phyloP scores from a whole-genome alignment of 2,888 invertebrate genomes.

The Strigamia transsilvanica region DNA sequence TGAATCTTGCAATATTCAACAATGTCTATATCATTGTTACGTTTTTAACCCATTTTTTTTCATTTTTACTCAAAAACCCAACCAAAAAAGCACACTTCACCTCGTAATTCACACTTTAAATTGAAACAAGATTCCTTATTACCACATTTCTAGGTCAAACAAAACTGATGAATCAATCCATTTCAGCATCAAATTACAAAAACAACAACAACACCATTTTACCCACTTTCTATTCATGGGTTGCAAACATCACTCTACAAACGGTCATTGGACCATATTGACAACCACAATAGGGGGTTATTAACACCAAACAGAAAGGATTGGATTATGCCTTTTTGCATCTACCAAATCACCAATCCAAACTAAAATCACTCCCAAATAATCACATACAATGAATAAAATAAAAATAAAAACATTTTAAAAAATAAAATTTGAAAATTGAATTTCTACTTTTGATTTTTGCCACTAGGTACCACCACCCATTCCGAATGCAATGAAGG shows the following conservation, averaged over 20 bases:
- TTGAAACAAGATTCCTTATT: too few relatives aligned
- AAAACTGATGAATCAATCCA: background rate
- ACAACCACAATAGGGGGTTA: background rate
- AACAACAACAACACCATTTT: too few relatives aligned
- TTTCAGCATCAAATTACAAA: background rate
- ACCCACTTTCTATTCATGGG: background rate
- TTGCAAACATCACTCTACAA: background rate
- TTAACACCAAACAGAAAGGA: background rate
- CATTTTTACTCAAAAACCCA: too few relatives aligned
- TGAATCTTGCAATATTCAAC: too few relatives aligned
- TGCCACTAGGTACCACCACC: constrained; percentile 2
- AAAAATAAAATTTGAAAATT: background rate
- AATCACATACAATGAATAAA: background rate
- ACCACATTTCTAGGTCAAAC: too few relatives aligned
- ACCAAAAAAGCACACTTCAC: too few relatives aligned
- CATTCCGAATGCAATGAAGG: background rate
- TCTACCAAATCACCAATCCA: too few relatives aligned
- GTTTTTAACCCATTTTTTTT: too few relatives aligned
- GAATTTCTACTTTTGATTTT: background rate
- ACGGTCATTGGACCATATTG: constrained; percentile 17
- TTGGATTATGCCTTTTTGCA: background rate
- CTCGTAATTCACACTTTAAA: too few relatives aligned
- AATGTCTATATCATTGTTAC: too few relatives aligned
- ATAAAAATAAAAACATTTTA: background rate
- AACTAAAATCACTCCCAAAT: too few relatives aligned